These are phyloP conservation scores for Nibea albiflora DNA, from an alignment of 2,113 vertebrate genomes.

Conservation along the genomic window DNA sequence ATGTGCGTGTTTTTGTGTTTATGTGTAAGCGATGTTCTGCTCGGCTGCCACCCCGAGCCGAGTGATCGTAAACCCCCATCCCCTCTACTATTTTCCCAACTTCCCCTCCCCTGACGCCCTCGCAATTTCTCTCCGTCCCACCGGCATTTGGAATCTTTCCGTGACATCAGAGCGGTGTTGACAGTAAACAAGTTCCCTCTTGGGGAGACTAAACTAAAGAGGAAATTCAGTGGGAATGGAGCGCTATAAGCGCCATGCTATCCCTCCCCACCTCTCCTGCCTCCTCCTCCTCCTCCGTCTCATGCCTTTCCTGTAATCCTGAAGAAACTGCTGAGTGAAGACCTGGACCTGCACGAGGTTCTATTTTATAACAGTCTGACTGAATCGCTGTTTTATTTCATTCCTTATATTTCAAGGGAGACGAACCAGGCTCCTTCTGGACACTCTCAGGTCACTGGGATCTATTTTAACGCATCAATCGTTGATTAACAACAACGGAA, in stretches of 20 bases:
- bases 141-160: slow-evolving; percentile 77
- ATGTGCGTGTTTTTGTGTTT: slow-evolving; percentile 56
- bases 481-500: background rate
- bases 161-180: slow-evolving; percentile 80
- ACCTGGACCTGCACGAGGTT: slow-evolving; percentile 8
- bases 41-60: background rate
- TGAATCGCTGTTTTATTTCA: background rate
- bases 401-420: background rate
- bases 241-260: slow-evolving; percentile 2
- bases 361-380: background rate
- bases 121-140: slow-evolving; percentile 34
- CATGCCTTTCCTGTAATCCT: slow-evolving; percentile 22
- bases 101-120: slow-evolving; percentile 49
- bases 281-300: background rate
- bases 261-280: background rate
- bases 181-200: slow-evolving; percentile 80
- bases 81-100: slow-evolving; percentile 39
- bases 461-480: background rate
- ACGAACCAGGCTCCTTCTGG: background rate
- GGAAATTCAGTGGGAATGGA: slow-evolving; percentile 66
- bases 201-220: slow-evolving; percentile 66
- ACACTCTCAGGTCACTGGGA: too few relatives aligned
- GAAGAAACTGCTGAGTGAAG: background rate
- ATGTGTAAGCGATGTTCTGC: slow-evolving; percentile 23
- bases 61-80: slow-evolving; percentile 25